Conservation (phyloP, 2,888 invertebrate genomes). For the Synergus umbraculus region DNA sequence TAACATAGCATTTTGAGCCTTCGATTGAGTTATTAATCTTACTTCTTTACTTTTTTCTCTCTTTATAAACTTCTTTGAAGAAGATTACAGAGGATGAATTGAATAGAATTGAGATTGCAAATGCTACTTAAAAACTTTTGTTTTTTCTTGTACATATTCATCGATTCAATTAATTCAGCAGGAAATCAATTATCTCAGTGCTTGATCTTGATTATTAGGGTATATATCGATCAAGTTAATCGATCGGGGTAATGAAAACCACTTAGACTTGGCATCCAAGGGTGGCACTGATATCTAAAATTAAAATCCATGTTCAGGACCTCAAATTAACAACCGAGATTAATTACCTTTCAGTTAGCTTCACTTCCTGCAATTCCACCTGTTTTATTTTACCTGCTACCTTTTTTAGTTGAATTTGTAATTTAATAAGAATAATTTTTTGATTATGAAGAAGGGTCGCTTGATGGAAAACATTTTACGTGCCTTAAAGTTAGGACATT, state of each 20-base stretch:
- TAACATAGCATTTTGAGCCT: neutral
- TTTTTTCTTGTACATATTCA: slow-evolving; percentile 27
- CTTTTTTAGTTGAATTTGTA: neutral
- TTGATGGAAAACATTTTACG: neutral
- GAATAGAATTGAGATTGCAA: slow-evolving; percentile 3
- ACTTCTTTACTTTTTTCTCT: neutral
- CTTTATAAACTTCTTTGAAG: neutral
- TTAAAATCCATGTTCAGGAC: neutral
- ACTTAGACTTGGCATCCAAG: neutral
- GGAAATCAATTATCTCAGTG: neutral
- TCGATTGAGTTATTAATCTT: neutral
- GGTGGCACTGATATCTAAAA: neutral
- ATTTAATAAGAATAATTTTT: neutral
- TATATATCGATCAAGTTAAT: slow-evolving; percentile 13
- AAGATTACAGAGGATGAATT: neutral
- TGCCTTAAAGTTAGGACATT: neutral
- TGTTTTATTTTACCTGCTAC: neutral
- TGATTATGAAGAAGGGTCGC: neutral
- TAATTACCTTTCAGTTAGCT: slow-evolving; percentile 5
- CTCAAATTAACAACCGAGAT: neutral
- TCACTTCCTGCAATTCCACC: neutral
- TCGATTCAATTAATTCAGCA: slow-evolving; percentile 6
- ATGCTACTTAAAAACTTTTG: neutral
- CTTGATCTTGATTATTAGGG: slow-evolving; percentile 17
- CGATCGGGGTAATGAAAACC: slow-evolving; percentile 4